Conservation (phyloP, 2,888 invertebrate species). For the Tachina fera region DNA sequence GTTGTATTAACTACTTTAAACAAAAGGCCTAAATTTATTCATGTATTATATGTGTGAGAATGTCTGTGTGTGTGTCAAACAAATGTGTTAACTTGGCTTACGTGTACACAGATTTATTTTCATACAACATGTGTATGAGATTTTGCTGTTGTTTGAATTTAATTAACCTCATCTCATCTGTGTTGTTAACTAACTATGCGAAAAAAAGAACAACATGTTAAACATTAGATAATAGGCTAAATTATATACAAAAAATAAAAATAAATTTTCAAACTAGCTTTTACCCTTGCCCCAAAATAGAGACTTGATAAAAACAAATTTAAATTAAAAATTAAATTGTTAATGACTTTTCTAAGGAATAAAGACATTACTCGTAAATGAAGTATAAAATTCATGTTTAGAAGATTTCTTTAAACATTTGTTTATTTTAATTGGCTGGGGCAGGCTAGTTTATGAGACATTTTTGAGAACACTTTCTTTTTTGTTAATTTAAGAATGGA, state of each 20-base stretch:
- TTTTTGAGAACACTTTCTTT: too few species aligned
- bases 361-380: not conserved
- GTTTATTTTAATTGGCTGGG: too few species aligned
- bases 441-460: too few species aligned
- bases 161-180: constrained; percentile 68
- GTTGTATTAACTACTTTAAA: constrained; percentile 34
- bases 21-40: constrained; percentile 50
- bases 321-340: not conserved
- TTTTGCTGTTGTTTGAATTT: constrained; percentile 63
- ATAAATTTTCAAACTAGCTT: not conserved
- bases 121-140: constrained; percentile 38
- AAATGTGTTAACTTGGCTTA: constrained; percentile 42
- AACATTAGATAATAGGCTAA: constrained; percentile 35
- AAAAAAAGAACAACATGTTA: constrained; percentile 7
- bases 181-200: constrained; percentile 34
- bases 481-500: too few species aligned
- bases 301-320: not conserved
- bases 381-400: not conserved
- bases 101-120: constrained; percentile 50
- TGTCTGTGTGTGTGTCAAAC: constrained; percentile 10
- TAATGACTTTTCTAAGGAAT: not conserved
- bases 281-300: not conserved
- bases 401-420: not conserved
- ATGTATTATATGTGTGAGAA: not conserved
- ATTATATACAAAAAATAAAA: not conserved